phyloP scores from a whole-genome alignment of 2,797 vertebrate species.

The Fundulus diaphanus region DNA sequence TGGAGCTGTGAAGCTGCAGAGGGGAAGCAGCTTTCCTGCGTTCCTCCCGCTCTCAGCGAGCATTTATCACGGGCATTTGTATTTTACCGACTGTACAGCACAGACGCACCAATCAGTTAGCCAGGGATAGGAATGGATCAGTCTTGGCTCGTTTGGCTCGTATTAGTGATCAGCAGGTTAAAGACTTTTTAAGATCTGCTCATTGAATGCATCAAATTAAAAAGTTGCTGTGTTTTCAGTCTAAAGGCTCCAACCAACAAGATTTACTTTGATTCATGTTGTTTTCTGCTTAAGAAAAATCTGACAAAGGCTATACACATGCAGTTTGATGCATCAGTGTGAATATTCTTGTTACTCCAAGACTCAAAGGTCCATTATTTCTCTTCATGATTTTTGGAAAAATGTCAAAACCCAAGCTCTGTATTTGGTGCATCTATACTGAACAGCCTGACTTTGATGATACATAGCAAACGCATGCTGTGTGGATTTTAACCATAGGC shows the following conservation, averaged over 20 bases:
- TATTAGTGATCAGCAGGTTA: neutral
- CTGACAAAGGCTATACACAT: neutral
- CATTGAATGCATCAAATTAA: neutral
- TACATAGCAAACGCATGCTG: neutral
- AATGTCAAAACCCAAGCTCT: no score
- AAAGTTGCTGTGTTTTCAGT: neutral
- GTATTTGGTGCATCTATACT: neutral
- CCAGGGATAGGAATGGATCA: neutral
- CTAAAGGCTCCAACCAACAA: neutral
- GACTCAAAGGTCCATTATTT: neutral
- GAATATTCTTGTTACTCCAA: no score
- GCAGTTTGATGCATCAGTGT: neutral
- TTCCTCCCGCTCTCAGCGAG: conserved; percentile 20
- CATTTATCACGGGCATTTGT: conserved; percentile 11
- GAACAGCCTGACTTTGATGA: neutral
- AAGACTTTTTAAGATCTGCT: neutral
- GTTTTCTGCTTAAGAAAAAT: neutral
- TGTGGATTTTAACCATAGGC: neutral
- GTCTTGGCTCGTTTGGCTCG: neutral
- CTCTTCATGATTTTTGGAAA: neutral
- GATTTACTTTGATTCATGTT: neutral
- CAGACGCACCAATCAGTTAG: neutral
- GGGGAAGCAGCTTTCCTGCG: conserved; percentile 36
- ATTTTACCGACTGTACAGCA: neutral
- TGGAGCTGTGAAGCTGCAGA: conserved; percentile 72